phyloP scores from a whole-genome alignment of 2,888 invertebrate species.

The Ashinkailepas kermadecensis region DNA sequence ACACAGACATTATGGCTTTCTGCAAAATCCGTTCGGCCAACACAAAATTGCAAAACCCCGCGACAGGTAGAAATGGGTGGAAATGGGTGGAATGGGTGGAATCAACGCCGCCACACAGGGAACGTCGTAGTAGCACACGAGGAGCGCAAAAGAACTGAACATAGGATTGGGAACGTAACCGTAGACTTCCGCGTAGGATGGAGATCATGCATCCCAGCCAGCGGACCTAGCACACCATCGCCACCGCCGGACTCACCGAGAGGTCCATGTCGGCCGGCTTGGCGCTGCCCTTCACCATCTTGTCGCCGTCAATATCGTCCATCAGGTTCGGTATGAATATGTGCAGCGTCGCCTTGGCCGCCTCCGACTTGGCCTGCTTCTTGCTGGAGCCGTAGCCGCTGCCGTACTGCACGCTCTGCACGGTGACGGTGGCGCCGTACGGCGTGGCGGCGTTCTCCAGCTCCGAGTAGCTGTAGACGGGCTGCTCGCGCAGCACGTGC shows the following conservation, averaged over 20 bases:
- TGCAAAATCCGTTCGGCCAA: too few relatives aligned
- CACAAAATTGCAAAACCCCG: too few relatives aligned
- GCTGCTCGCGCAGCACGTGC: slow-evolving; percentile 86
- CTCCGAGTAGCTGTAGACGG: slow-evolving; percentile 85
- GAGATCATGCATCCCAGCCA: too few relatives aligned
- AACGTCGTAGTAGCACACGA: too few relatives aligned
- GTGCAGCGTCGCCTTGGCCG: slow-evolving; percentile 79
- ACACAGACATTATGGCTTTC: too few relatives aligned
- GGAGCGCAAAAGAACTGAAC: too few relatives aligned
- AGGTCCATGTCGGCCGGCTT: slow-evolving; percentile 12
- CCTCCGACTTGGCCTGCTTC: slow-evolving; percentile 90
- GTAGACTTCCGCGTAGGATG: too few relatives aligned
- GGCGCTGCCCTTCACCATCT: slow-evolving; percentile 28
- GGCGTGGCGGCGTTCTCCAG: slow-evolving; percentile 87
- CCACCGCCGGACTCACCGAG: not conserved
- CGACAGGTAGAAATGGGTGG: too few relatives aligned
- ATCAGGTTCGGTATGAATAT: slow-evolving; percentile 89
- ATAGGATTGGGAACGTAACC: too few relatives aligned
- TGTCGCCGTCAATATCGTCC: slow-evolving; percentile 59
- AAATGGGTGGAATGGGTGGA: too few relatives aligned
- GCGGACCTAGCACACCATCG: too few relatives aligned
- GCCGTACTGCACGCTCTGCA: slow-evolving; percentile 88
- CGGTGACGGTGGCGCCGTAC: slow-evolving; percentile 86
- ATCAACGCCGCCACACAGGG: too few relatives aligned
- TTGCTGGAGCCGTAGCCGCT: slow-evolving; percentile 91